phyloP scores from a whole-genome alignment of 64 coral and sea anemone species.

The Porites lutea region DNA sequence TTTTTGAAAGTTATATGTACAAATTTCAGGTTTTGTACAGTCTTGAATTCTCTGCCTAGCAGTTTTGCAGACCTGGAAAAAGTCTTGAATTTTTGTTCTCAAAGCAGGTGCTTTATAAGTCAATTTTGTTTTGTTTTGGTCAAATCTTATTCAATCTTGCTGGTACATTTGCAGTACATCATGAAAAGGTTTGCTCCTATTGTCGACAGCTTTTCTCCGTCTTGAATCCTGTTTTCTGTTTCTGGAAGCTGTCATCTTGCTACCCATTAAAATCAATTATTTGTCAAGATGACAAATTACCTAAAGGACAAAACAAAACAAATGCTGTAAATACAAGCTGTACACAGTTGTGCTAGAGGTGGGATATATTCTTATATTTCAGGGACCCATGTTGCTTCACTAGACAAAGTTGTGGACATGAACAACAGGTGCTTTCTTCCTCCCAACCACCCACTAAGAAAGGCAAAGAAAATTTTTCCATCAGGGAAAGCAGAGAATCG shows the following conservation, averaged over 20 bases:
- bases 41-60: too few species aligned
- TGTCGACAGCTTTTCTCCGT: neutral
- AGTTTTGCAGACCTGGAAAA: too few species aligned
- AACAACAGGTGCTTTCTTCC: conserved; percentile 48
- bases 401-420: conserved; percentile 65
- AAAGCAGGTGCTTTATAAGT: too few species aligned
- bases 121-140: too few species aligned
- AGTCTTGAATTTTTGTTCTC: too few species aligned
- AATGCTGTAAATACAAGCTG: too few species aligned
- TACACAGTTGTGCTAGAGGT: too few species aligned
- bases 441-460: conserved; percentile 3
- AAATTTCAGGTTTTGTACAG: neutral
- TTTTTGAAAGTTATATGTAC: neutral
- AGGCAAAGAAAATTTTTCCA: conserved; percentile 47
- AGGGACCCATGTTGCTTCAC: conserved; percentile 31
- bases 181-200: neutral
- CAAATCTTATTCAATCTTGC: too few species aligned
- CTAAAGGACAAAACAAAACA: too few species aligned
- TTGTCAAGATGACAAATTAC: too few species aligned
- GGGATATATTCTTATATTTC: neutral
- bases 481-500: conserved; percentile 19
- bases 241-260: neutral
- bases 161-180: too few species aligned
- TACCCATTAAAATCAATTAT: too few species aligned
- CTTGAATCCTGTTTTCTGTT: conserved; percentile 6